Percentiles rank a stretch among this genome's conserved stretches.
Conservation (phyloP, 2,113 vertebrate genomes). For the Gadus chalcogrammus region DNA sequence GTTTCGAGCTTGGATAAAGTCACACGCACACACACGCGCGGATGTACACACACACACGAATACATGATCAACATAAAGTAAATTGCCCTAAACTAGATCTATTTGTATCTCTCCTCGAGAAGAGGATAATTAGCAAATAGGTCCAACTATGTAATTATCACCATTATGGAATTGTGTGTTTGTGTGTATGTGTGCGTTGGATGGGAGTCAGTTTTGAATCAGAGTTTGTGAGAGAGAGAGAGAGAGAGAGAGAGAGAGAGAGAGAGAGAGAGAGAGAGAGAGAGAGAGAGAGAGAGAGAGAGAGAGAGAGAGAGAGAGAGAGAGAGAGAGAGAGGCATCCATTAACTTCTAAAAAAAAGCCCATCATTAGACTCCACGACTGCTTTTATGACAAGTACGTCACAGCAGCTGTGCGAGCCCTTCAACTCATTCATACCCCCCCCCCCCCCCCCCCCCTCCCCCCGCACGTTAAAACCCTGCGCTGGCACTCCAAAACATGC, state of each 20-base stretch:
- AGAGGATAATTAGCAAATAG: slow-evolving; percentile 29
- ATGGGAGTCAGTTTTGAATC: background rate
- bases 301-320: too few species aligned
- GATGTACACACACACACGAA: slow-evolving; percentile 3
- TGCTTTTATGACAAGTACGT: background rate
- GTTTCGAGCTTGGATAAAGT: too few species aligned
- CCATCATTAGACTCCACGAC: background rate
- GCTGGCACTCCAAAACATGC: too few species aligned
- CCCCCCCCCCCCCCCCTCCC: too few species aligned
- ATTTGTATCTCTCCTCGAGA: slow-evolving; percentile 29
- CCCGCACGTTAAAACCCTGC: too few species aligned
- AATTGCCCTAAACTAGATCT: slow-evolving; percentile 6
- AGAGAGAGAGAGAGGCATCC: background rate
- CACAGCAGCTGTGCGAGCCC: background rate
- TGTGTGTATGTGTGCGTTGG: slow-evolving; percentile 1
- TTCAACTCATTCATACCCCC: background rate
- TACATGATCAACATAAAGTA: slow-evolving; percentile 6
- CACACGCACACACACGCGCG: background rate
- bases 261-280: too few species aligned
- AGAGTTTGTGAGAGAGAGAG: background rate
- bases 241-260: background rate
- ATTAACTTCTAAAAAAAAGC: background rate
- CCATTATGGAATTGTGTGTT: slow-evolving; percentile 18
- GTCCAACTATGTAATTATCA: slow-evolving; percentile 31
- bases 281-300: background rate